Percentiles rank a stretch among this genome's conserved stretches.
Evolutionary conservation across 2,113 vertebrate genomes (phyloP).

Genomic region (Chaetorhynchus papuensis): DNA sequence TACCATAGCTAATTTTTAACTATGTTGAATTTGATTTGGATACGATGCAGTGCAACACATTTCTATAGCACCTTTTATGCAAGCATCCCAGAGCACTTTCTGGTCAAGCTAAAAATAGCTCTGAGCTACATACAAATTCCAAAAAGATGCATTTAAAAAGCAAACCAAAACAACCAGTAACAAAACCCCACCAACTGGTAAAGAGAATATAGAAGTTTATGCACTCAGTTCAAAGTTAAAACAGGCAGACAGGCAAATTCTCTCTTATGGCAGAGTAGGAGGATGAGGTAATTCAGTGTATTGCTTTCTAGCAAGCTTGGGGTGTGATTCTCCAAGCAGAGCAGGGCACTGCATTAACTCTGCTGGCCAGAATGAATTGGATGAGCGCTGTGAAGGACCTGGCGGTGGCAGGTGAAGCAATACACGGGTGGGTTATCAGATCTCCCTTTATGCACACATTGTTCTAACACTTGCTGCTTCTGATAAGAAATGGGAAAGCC

Average conservation of each 20-base stretch:
- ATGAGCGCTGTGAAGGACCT: background rate
- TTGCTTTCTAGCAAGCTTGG: background rate
- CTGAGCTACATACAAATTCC: background rate
- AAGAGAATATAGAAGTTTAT: background rate
- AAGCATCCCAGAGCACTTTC: background rate
- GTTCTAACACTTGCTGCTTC: background rate
- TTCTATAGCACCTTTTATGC: background rate
- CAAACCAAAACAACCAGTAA: background rate
- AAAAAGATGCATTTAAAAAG: background rate
- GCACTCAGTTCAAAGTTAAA: background rate
- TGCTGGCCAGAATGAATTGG: background rate
- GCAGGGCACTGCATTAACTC: background rate
- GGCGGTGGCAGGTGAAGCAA: background rate
- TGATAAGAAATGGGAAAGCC: background rate
- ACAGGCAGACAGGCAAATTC: background rate
- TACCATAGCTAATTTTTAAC: background rate
- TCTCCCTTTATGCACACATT: background rate
- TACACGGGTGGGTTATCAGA: background rate
- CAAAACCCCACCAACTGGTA: rapidly evolving
- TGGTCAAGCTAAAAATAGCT: conserved; percentile 5
- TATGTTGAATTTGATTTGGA: background rate
- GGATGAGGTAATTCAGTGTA: background rate
- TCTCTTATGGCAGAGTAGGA: background rate
- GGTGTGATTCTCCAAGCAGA: background rate
- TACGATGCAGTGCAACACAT: background rate